These are phyloP conservation scores for Tupaia tana DNA, from an alignment of 2,113 vertebrate species.

Conservation along the genomic window DNA sequence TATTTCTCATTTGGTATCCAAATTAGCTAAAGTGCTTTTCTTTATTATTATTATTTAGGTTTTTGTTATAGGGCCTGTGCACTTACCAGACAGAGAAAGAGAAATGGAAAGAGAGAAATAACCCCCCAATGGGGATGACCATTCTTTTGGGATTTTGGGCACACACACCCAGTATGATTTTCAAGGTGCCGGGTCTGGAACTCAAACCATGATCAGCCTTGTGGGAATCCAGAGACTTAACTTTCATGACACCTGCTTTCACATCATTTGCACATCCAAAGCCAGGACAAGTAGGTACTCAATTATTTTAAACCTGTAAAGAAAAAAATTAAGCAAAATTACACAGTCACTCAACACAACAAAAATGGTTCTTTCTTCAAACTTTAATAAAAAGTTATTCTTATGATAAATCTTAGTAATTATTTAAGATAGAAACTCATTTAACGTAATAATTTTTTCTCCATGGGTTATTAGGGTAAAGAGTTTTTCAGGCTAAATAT, in stretches of 20 bases:
- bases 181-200: too few species aligned
- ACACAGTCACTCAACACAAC: neutral
- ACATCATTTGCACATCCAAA: neutral
- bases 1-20: constrained; percentile 5
- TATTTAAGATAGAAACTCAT: neutral
- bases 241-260: neutral
- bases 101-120: too few species aligned
- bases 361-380: neutral
- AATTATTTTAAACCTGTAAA: constrained; percentile 27
- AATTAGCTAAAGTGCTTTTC: neutral
- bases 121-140: too few species aligned
- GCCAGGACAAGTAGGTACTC: neutral
- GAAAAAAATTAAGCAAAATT: neutral
- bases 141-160: too few species aligned
- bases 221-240: too few species aligned
- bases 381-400: neutral
- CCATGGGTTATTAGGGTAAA: neutral
- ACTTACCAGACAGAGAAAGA: too few species aligned
- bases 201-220: too few species aligned
- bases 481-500: neutral
- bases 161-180: too few species aligned
- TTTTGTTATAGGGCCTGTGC: too few species aligned
- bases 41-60: neutral
- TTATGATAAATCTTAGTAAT: neutral
- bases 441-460: neutral